Percentiles rank a stretch among this genome's conserved stretches.
Evolutionary conservation across 2,797 vertebrate species (phyloP).

Genomic region (Otolemur crassicaudatus): DNA sequence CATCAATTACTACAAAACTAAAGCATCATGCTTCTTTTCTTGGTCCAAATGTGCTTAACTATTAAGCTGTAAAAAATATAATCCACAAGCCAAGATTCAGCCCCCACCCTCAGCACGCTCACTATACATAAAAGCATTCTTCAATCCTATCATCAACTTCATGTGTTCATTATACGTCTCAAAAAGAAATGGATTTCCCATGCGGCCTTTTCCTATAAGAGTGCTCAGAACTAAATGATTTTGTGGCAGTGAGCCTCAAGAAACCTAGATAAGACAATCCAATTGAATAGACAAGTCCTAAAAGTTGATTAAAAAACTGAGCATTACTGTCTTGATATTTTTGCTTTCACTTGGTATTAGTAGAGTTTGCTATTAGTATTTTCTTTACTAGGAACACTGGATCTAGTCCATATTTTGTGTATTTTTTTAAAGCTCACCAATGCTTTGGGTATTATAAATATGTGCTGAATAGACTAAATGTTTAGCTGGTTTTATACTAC

Average conservation of each 20-base stretch:
- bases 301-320: not conserved
- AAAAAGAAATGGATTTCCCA: not conserved
- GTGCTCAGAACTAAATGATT: not conserved
- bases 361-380: not conserved
- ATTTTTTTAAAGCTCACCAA: not conserved
- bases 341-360: not conserved
- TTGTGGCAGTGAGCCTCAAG: not conserved
- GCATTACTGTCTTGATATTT: not conserved
- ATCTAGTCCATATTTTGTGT: not conserved
- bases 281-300: not conserved
- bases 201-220: not conserved
- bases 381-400: not conserved
- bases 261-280: not conserved
- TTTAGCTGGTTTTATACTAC: not conserved
- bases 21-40: conserved; percentile 39
- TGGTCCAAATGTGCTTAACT: conserved; percentile 35
- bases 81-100: not conserved
- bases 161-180: not conserved
- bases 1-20: conserved; percentile 55
- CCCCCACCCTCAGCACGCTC: not conserved
- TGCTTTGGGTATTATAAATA: not conserved
- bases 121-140: not conserved
- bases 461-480: not conserved
- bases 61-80: conserved; percentile 45
- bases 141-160: not conserved